Evolutionary conservation across 2,797 vertebrate genomes (phyloP).

Genomic region (Harpagifer antarcticus): DNA sequence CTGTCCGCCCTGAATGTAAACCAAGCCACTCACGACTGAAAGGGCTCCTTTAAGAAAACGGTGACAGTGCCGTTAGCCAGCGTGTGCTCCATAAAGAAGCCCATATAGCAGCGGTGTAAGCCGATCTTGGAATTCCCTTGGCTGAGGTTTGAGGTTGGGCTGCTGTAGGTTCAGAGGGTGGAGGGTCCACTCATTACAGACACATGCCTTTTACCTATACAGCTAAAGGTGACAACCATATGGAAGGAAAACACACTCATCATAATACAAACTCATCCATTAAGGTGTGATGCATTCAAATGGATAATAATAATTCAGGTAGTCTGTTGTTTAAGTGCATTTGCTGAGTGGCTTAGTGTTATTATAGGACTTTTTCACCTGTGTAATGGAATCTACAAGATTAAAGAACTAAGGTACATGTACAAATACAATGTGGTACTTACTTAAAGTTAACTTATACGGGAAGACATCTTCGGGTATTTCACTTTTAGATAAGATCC

Average conservation of each 20-base stretch:
- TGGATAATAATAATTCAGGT: not conserved
- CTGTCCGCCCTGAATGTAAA: constrained; percentile 71
- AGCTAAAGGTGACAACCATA: constrained; percentile 14
- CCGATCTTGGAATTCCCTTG: constrained; percentile 59
- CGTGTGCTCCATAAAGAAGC: constrained; percentile 60
- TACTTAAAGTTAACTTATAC: not conserved
- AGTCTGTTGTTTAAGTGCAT: not conserved
- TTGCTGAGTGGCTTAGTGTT: not conserved
- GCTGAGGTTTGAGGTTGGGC: constrained; percentile 60
- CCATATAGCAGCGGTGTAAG: constrained; percentile 61
- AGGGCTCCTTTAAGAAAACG: constrained; percentile 62
- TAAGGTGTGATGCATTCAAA: constrained; percentile 33
- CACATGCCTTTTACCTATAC: constrained; percentile 27
- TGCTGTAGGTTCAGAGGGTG: constrained; percentile 34
- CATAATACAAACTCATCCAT: constrained; percentile 3
- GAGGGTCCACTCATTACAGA: constrained; percentile 58
- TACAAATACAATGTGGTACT: not conserved
- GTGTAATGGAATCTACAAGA: not conserved
- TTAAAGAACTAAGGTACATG: not conserved
- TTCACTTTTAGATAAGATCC: not conserved
- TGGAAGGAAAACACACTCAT: constrained; percentile 14
- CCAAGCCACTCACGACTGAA: constrained; percentile 59
- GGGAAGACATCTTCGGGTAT: not conserved
- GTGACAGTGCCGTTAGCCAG: constrained; percentile 27
- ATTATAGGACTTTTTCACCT: not conserved